Conservation (phyloP, 2,113 vertebrate genomes). For the Antechinus flavipes region DNA sequence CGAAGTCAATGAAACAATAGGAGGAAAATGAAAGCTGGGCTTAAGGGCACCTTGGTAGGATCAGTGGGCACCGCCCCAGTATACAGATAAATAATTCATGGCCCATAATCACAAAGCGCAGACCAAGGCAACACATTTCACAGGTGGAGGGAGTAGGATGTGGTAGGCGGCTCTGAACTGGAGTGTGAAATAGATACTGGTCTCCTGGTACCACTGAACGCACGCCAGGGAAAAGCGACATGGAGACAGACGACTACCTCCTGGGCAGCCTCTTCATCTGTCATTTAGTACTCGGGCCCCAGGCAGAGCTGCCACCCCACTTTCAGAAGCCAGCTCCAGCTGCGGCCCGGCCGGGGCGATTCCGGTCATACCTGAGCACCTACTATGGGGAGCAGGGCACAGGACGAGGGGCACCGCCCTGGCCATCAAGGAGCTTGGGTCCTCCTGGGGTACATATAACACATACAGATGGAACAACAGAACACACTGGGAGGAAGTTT, state of each 20-base stretch:
- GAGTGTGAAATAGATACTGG: background rate
- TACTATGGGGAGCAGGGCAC: background rate
- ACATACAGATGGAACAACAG: background rate
- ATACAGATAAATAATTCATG: constrained; percentile 47
- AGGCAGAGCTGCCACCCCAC: background rate
- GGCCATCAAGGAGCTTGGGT: background rate
- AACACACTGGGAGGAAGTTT: background rate
- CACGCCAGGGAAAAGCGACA: constrained; percentile 20
- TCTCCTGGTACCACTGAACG: constrained; percentile 1
- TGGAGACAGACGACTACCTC: constrained; percentile 17
- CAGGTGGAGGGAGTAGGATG: constrained; percentile 42
- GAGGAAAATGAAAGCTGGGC: constrained; percentile 10
- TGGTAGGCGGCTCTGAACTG: constrained; percentile 35
- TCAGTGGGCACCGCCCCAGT: background rate
- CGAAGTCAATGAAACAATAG: constrained; percentile 33
- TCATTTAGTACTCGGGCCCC: background rate
- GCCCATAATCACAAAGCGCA: constrained; percentile 49
- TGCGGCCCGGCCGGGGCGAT: rapidly evolving
- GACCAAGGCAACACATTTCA: constrained; percentile 26
- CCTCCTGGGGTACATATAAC: background rate
- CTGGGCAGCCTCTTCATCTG: background rate
- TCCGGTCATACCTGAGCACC: background rate
- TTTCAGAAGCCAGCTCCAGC: background rate
- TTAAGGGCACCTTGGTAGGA: constrained; percentile 50
- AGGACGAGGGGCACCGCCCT: background rate